Evolutionary conservation across 2,797 vertebrate genomes (phyloP).

Genomic region (Cryptoblepharus egeriae): DNA sequence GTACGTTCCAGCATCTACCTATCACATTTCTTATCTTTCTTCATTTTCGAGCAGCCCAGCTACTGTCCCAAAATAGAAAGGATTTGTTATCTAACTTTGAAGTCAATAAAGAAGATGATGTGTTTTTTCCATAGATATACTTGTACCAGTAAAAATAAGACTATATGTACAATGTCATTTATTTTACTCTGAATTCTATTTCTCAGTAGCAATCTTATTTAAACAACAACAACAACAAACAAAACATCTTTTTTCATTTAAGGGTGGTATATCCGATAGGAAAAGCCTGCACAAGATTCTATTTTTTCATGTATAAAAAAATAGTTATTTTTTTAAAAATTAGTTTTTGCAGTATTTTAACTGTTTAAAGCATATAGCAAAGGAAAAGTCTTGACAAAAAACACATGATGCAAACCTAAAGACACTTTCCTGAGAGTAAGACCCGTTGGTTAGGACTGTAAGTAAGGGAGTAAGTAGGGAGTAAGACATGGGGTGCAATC

Average conservation of each 20-base stretch:
- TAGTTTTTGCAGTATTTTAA: not conserved
- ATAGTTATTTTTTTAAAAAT: not conserved
- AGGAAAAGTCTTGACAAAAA: not conserved
- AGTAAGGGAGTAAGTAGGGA: too few species aligned
- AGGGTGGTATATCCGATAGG: not conserved
- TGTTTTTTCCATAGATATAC: not conserved
- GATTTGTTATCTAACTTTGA: slow-evolving; percentile 27
- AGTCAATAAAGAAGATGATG: slow-evolving; percentile 31
- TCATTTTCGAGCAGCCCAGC: slow-evolving; percentile 44
- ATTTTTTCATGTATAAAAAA: not conserved
- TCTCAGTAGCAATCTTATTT: not conserved
- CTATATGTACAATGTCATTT: not conserved
- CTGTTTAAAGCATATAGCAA: not conserved
- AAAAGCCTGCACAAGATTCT: not conserved
- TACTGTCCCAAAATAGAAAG: slow-evolving; percentile 51
- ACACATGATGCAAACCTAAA: too few species aligned
- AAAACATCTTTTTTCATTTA: slow-evolving; percentile 3
- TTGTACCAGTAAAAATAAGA: slow-evolving; percentile 7
- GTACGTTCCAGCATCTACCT: slow-evolving; percentile 45
- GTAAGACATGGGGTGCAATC: too few species aligned
- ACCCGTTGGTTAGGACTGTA: too few species aligned
- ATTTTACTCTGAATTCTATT: not conserved
- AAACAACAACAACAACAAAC: too few species aligned
- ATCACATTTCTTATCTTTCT: slow-evolving; percentile 42
- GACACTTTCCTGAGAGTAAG: too few species aligned